These are phyloP conservation scores for Meteorus colon DNA, from an alignment of 2,888 invertebrate genomes.

Conservation along the genomic window DNA sequence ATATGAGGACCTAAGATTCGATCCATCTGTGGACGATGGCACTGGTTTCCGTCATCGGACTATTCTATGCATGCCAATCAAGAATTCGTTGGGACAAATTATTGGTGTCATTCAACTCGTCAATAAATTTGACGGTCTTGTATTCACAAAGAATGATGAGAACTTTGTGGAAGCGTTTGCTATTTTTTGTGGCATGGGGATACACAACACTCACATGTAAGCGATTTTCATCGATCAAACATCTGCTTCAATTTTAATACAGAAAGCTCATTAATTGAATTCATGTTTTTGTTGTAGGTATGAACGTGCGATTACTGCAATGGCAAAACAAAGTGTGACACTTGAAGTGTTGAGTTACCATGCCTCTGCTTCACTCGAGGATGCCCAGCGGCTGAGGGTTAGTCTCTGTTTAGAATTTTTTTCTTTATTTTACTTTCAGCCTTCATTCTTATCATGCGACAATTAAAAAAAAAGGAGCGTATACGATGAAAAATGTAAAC, in stretches of 20 bases:
- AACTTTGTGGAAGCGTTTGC: conserved; percentile 98
- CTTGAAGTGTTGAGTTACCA: conserved; percentile 96
- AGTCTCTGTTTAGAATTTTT: conserved; percentile 67
- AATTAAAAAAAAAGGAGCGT: too few species aligned
- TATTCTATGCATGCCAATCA: conserved; percentile 96
- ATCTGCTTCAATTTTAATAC: conserved; percentile 26
- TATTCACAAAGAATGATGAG: conserved; percentile 96
- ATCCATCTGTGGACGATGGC: conserved; percentile 88
- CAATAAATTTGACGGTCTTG: conserved; percentile 92
- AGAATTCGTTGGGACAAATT: conserved; percentile 92
- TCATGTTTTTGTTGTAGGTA: conserved; percentile 76
- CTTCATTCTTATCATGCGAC: neutral
- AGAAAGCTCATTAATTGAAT: neutral
- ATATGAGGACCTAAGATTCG: conserved; percentile 91
- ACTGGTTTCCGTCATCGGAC: conserved; percentile 90
- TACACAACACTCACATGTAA: conserved; percentile 95
- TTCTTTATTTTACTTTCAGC: neutral
- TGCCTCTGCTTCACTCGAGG: conserved; percentile 92
- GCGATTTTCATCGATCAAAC: conserved; percentile 51
- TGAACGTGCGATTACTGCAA: conserved; percentile 94
- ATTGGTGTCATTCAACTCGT: conserved; percentile 94
- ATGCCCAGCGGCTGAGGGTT: conserved; percentile 90
- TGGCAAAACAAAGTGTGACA: conserved; percentile 97
- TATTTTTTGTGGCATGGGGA: conserved; percentile 98
- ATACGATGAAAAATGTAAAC: too few species aligned